Conservation (phyloP, 1,140 invertebrate species). For the Phocides pigmalion region DNA sequence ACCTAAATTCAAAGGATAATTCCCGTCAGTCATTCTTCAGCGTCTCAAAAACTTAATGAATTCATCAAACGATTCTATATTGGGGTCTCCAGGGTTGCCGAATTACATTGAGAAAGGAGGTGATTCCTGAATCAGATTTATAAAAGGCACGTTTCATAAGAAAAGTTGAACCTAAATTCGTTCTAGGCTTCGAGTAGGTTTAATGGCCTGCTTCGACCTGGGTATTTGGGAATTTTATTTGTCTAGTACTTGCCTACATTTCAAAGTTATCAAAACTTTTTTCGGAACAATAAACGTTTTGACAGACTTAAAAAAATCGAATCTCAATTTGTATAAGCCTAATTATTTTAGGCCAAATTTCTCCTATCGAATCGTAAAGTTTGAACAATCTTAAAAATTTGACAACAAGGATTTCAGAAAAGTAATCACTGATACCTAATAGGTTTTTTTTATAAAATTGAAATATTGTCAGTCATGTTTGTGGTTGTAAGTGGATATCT, state of each 20-base stretch:
- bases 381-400: no score
- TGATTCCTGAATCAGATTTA: slow-evolving; percentile 11
- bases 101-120: slow-evolving; percentile 1
- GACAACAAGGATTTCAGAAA: no score
- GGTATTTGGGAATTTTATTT: background rate
- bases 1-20: no score
- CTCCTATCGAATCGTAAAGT: no score
- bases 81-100: background rate
- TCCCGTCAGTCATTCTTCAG: no score
- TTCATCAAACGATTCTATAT: background rate
- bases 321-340: no score
- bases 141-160: slow-evolving; percentile 1
- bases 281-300: background rate
- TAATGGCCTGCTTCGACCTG: slow-evolving; percentile 12
- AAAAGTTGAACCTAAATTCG: slow-evolving; percentile 3
- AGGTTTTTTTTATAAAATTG: no score
- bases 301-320: no score
- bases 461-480: no score
- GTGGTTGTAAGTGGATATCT: no score
- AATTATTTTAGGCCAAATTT: no score
- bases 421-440: no score
- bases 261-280: background rate
- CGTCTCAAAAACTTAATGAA: background rate
- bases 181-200: slow-evolving; percentile 19
- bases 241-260: background rate